Base-by-base conservation (phyloP, 2,113 vertebrate genomes). In the Prolemur simus region DNA sequence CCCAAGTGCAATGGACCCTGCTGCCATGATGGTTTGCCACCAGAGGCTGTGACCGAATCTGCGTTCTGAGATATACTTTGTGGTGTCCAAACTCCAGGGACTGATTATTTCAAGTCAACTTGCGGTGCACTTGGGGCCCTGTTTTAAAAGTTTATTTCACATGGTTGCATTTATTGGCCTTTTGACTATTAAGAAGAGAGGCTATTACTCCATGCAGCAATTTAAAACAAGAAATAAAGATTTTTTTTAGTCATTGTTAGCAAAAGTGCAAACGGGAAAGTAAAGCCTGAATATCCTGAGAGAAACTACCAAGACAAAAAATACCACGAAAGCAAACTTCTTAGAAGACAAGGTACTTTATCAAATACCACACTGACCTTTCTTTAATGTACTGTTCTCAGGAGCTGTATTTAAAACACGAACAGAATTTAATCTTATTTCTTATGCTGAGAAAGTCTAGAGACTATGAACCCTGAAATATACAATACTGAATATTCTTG, bases 201-300 rank as follows among this genome's bases (percentile, higher is more conserved):
- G 97, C 97, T 96, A 94, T 97, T 97, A 98, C 96, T 98, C 95
- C 95, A 97, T 56, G 91, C 80, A 97, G 97, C 97, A 97, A 97
- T 98, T 98, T 98, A 96, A 98, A 98, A 98, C 97, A 96, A 98
- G 96, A 96, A 98, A 92, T 92, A 97, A 97, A 80, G 86, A 96
- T 98, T 98, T 98, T 98, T 98, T 98, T 97, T 98, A 98, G 97
- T 97, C 98, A 98, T 98, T 98, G 98, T 97, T 98, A 98, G 96
- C 97, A 98, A 97, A 98, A 98, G 98, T 3, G 97, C 98, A 98
- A 98, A 97, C 91, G 97, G 96, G 97, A 97, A 98, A 94, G 97
- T 86, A 98, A 92, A 98, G 97, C 47, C 97, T 97, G 96, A 95
- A 91, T 97, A 97, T 95, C 96, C 98, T 94, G 98, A 98, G 97